phyloP scores from a whole-genome alignment of 2,113 vertebrate species.

The Willisornis vidua region DNA sequence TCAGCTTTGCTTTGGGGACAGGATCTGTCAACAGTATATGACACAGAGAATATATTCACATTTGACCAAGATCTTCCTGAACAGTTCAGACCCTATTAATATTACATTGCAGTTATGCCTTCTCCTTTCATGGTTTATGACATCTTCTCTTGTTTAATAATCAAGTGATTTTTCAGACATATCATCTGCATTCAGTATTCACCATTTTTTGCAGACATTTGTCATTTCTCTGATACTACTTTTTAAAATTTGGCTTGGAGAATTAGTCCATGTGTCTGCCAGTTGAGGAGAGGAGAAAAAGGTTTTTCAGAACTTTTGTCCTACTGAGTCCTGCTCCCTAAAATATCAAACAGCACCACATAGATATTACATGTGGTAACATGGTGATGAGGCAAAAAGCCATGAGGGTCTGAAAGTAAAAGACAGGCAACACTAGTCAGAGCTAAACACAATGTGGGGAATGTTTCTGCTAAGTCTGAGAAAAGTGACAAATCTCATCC shows the following conservation, averaged over 20 bases:
- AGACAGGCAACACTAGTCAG: neutral
- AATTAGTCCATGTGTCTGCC: neutral
- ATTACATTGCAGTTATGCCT: neutral
- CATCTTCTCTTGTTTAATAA: neutral
- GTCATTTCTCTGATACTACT: neutral
- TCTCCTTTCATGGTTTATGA: neutral
- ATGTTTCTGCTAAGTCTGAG: neutral
- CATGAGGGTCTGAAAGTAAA: neutral
- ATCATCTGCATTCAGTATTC: neutral
- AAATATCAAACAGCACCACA: neutral
- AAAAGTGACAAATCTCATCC: neutral
- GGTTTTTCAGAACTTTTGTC: neutral
- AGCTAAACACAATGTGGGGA: neutral
- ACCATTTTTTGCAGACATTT: constrained; percentile 16
- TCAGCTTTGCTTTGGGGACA: neutral
- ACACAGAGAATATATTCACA: neutral
- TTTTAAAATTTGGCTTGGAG: neutral
- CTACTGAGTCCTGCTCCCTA: neutral
- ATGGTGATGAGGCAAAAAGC: neutral
- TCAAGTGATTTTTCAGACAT: neutral
- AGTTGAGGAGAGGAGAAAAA: neutral
- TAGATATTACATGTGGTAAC: neutral
- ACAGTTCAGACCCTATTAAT: neutral
- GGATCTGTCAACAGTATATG: neutral
- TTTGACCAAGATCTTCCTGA: neutral